Conservation (phyloP, 2,113 vertebrate species). For the Boulengeromyrus knoepffleri region DNA sequence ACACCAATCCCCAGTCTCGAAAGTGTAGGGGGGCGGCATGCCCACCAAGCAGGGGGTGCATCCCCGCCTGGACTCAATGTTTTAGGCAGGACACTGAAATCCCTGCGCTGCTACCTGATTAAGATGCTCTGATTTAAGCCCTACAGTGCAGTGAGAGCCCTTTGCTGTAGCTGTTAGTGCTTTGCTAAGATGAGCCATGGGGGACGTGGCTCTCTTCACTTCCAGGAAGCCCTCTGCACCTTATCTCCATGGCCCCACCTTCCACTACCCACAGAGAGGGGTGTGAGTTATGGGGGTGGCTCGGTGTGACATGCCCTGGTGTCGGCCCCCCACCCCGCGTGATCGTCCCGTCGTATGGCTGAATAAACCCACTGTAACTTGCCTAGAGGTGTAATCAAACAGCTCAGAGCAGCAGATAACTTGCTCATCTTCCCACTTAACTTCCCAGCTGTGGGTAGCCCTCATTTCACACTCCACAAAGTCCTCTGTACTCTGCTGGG, state of each 20-base stretch:
- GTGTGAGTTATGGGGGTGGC: neutral
- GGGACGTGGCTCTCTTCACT: neutral
- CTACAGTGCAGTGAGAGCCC: conserved; percentile 13
- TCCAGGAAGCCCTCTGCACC: neutral
- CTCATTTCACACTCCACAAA: conserved; percentile 1
- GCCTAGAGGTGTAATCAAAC: neutral
- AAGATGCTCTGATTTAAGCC: conserved; percentile 6
- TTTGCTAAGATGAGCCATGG: neutral
- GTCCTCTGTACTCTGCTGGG: neutral
- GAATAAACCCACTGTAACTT: neutral
- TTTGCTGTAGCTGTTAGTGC: conserved; percentile 6
- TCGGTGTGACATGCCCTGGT: neutral
- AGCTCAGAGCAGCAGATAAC: neutral
- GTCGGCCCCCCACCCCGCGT: neutral
- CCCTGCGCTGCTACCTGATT: conserved; percentile 31
- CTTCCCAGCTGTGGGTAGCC: neutral
- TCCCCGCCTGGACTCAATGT: conserved; percentile 21
- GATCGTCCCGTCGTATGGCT: neutral
- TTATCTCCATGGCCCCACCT: neutral
- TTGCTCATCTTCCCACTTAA: neutral
- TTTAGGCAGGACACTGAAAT: conserved; percentile 26
- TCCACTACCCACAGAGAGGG: neutral
- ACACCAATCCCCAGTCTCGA: neutral
- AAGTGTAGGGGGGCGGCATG: neutral
- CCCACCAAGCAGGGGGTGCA: neutral